A percentile compares a stretch with the other conserved stretches of the same genome.
Evolutionary conservation across 1,140 invertebrate genomes (phyloP).

Genomic region (Calycopis cecrops): DNA sequence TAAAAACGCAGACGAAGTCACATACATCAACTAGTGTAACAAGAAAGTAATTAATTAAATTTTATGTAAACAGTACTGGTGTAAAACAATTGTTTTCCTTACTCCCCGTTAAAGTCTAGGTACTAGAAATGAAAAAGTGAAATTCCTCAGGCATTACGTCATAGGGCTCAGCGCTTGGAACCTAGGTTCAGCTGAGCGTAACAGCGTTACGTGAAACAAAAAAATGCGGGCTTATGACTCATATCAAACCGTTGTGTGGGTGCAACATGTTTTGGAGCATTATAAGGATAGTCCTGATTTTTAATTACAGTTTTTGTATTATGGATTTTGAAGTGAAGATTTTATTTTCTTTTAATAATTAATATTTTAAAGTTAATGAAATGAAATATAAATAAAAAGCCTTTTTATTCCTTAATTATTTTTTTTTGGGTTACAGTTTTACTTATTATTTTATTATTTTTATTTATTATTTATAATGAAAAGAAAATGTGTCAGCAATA

Average conservation of each 20-base stretch:
- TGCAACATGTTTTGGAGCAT: neutral
- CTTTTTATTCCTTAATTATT: too few species aligned
- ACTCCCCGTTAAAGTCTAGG: conserved; percentile 8
- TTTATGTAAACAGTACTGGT: neutral
- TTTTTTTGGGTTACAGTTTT: too few species aligned
- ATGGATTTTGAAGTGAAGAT: too few species aligned
- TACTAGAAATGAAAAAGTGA: conserved; percentile 1
- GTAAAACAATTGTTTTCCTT: neutral
- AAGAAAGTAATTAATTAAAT: neutral
- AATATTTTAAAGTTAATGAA: too few species aligned
- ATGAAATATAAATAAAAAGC: too few species aligned
- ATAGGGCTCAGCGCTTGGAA: conserved; percentile 17
- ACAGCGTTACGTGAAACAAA: conserved; percentile 22
- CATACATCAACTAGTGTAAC: too few species aligned
- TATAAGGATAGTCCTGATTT: neutral
- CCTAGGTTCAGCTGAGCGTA: conserved; percentile 18
- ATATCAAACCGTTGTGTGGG: conserved; percentile 15
- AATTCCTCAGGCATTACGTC: conserved; percentile 19
- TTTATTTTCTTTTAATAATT: too few species aligned
- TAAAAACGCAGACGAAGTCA: too few species aligned
- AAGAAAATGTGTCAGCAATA: too few species aligned
- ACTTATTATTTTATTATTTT: too few species aligned
- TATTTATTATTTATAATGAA: too few species aligned
- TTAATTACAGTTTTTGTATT: neutral
- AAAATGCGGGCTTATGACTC: conserved; percentile 29